These are phyloP conservation scores for Oppia nitens DNA, from an alignment of 1,140 invertebrate species.

Conservation along the genomic window DNA sequence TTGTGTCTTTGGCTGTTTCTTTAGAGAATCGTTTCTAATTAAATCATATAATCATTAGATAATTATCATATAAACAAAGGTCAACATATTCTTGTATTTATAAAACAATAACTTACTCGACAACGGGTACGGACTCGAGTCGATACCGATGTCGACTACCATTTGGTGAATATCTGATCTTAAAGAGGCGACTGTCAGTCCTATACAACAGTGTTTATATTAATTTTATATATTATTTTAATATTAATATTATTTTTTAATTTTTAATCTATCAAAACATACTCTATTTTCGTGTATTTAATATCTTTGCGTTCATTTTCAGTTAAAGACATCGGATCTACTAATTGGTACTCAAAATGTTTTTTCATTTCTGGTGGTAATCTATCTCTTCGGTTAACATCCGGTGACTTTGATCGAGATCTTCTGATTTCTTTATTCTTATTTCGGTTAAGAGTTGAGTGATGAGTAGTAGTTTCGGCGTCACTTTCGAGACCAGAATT, in stretches of 20 bases:
- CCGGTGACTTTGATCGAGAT: constrained; percentile 48
- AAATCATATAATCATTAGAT: not conserved
- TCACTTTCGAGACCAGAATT: constrained; percentile 35
- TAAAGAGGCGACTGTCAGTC: constrained; percentile 20
- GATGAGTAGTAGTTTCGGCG: constrained; percentile 27
- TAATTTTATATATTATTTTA: not conserved
- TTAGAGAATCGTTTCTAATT: not conserved
- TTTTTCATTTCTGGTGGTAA: constrained; percentile 47
- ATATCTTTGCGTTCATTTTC: constrained; percentile 75
- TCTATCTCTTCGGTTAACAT: constrained; percentile 33
- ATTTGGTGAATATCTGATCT: constrained; percentile 21
- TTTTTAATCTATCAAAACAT: constrained; percentile 23
- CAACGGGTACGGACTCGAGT: constrained; percentile 3
- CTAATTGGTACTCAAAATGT: constrained; percentile 62
- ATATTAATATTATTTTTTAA: not conserved
- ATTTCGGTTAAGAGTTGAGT: not conserved
- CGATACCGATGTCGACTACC: constrained; percentile 15
- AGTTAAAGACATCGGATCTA: constrained; percentile 71
- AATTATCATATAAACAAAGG: not conserved
- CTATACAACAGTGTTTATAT: too few relatives aligned
- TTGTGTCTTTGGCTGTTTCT: not conserved
- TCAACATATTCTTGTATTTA: too few relatives aligned
- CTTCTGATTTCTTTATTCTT: constrained; percentile 26
- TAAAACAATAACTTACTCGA: constrained; percentile 18
- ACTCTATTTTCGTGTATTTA: constrained; percentile 69